Base-by-base conservation (phyloP, 37 sponge, comb jelly and placozoan genomes). In the Amphimedon queenslandica region DNA sequence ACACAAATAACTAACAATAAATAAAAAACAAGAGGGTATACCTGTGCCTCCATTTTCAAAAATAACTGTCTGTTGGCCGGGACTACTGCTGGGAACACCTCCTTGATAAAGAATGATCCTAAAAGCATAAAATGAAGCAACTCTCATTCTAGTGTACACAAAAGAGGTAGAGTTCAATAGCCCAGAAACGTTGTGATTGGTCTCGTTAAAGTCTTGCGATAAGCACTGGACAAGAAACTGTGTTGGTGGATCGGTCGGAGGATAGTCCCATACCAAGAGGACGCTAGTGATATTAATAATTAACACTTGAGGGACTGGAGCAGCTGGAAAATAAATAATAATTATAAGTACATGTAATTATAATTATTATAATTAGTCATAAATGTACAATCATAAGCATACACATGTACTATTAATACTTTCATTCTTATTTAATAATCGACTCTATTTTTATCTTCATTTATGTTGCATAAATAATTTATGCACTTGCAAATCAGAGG, bases 41-140 rank as follows among this genome's bases (percentile, higher is more conserved):
- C 53, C 53, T 47, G 53, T 47, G 8, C 53, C 53, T 47, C 53
- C 53, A 47, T 47, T 47, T 47, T 47, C 53, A 47, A 47, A 47
- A 18, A 47, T 18, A 18, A 13, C 13, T 18, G 53, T 18, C 8
- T 47, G 53, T 8, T 47, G 53, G 13, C 53, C 13, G 53, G 53
- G 53, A 47, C 13, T 13, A 47, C 53, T 47, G n/a, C n/a, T n/a
- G 13, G 13, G 13, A 8, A 47, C 13, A 47, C 53, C 53, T 18
- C 13, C 53, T 47, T 47, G 53, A 47, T 47, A 47, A 13, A 13
- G 13, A 47, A 13, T 47, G 53, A 47, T 13, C 13, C 13, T 47
- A 47, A 47, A 47, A 8, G 8, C 53, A 47, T 47, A 47, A 47
- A 18, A 47, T 18, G 13, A 47, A 18, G 13, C 53, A 47, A 47